Evolutionary conservation across 2,888 invertebrate species (phyloP).

Genomic region (Limnephilus auricula): DNA sequence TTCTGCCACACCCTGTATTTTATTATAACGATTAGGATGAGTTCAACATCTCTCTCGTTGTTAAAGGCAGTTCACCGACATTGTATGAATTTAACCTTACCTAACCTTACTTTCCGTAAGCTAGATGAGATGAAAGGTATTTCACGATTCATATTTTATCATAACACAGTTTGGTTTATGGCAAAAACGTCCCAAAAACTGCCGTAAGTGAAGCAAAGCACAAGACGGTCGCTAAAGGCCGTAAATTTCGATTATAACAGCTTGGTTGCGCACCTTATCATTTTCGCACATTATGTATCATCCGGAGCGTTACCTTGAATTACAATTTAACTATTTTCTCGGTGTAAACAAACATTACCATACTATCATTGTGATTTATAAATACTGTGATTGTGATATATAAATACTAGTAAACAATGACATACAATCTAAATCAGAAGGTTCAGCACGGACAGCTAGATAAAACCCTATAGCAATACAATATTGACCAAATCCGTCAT

Average conservation of each 20-base stretch:
- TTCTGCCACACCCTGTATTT: no score
- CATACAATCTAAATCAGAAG: no score
- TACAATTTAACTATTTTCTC: background rate
- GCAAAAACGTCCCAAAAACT: background rate
- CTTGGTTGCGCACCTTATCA: background rate
- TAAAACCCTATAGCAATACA: no score
- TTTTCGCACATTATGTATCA: background rate
- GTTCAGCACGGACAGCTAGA: no score
- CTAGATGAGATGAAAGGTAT: background rate
- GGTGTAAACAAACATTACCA: background rate
- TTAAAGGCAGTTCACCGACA: background rate
- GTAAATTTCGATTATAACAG: background rate
- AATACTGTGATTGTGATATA: no score
- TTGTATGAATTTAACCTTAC: background rate
- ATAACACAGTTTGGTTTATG: background rate
- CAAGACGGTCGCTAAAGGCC: background rate
- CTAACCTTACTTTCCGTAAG: background rate
- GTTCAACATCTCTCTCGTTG: background rate
- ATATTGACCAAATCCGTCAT: no score
- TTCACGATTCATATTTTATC: background rate
- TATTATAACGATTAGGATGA: background rate
- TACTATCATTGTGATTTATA: no score
- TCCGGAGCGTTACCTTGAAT: background rate
- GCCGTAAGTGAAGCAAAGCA: background rate
- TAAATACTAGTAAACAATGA: no score